Base-by-base conservation (phyloP, 2,888 invertebrate genomes). In the Thymelicus acteon region DNA sequence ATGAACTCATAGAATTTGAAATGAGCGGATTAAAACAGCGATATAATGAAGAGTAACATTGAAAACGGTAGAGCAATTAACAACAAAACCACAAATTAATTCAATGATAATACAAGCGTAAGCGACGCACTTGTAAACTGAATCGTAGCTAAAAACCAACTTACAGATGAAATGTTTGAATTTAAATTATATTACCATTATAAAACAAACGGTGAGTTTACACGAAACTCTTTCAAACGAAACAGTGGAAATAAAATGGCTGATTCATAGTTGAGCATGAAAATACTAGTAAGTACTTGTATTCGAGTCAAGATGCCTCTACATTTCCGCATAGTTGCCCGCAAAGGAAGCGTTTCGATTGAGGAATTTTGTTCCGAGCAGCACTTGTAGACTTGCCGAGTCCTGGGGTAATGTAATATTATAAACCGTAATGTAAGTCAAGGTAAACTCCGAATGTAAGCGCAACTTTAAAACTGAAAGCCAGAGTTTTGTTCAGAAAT, bases 281-380 rank as follows among this genome's bases (percentile, higher is more conserved):
- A 83, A 87, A 83, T 80, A 80, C 76, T 77, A 79, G 77, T 78
- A 78, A 86, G 85, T 82, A 82, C 79, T 79, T 77, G 79, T 83
- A 80, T 84, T 82, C 76, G 82, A 85, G 83, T 88, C 86, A 86
- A 89, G 88, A 87, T 81, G 86, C 82, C 84, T 79, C 87, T 87
- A 80, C 80, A 77, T 80, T 83, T 83, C 82, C 83, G 80, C 84
- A 75, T 82, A 81, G 84, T 83, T 88, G 81, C 80, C 79, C 80
- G 82, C 80, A 86, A 87, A 88, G 85, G 84, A 84, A 85, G 80
- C 79, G 79, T 82, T 85, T 81, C 79, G 79, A 81, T 82, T 80
- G 82, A 85, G 82, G 79, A 85, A 85, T 85, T 86, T 82, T 81
- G 82, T 80, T 82, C 77, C 73, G 75, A 84, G 82, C 78, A 76